These are phyloP conservation scores for Thripadectes ignobilis DNA, from an alignment of 2,797 vertebrate species.

Conservation along the genomic window DNA sequence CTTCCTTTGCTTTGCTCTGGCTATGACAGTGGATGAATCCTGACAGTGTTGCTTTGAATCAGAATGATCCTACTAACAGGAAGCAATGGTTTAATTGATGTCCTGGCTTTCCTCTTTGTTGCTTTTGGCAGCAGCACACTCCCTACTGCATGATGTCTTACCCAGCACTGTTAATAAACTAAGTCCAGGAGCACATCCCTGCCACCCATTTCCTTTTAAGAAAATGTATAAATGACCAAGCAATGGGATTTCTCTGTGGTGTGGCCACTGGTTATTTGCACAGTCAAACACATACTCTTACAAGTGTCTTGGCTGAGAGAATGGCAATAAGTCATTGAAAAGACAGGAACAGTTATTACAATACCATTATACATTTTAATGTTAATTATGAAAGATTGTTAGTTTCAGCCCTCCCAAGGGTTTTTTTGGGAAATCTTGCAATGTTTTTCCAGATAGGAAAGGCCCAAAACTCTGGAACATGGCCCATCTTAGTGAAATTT, in stretches of 20 bases:
- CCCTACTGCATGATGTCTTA: not conserved
- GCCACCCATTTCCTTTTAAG: not conserved
- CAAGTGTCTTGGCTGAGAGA: not conserved
- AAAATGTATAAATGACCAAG: not conserved
- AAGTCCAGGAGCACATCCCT: not conserved
- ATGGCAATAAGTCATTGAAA: not conserved
- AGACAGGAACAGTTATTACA: not conserved
- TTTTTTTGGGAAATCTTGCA: not conserved
- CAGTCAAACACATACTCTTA: not conserved
- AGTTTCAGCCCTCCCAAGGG: not conserved
- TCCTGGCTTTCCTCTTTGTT: not conserved
- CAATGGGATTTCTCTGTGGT: not conserved
- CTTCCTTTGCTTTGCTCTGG: not conserved
- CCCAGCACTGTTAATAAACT: not conserved
- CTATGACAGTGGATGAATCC: not conserved
- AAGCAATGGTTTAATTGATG: constrained; percentile 13
- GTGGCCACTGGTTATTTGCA: not conserved
- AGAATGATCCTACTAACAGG: not conserved
- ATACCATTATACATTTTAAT: not conserved
- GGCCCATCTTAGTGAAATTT: not conserved
- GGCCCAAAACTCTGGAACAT: not conserved
- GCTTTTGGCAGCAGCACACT: constrained; percentile 9
- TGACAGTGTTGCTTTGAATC: constrained; percentile 23
- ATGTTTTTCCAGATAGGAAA: not conserved
- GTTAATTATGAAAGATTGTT: not conserved